These are phyloP conservation scores for Rhinoderma darwinii DNA, from an alignment of 2,113 vertebrate species.

Conservation along the genomic window DNA sequence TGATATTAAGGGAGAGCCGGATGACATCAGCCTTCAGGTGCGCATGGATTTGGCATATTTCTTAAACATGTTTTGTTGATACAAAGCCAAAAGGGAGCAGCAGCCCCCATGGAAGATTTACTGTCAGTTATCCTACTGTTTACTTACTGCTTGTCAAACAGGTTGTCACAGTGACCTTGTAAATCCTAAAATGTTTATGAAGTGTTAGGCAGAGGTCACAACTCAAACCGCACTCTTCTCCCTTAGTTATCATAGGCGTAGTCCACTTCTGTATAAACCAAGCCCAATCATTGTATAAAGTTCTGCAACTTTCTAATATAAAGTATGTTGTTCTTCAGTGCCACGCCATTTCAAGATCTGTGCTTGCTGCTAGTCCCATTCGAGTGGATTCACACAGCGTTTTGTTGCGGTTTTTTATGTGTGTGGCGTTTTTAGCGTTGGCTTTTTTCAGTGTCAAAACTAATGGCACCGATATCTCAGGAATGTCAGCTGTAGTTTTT, in stretches of 20 bases:
- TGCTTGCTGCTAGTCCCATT: no score
- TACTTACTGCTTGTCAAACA: constrained; percentile 46
- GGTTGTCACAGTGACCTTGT: constrained; percentile 28
- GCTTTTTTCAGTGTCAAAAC: no score
- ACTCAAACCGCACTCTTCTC: neutral
- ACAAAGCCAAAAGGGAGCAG: constrained; percentile 46
- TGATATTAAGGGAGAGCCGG: constrained; percentile 22
- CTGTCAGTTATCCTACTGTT: constrained; percentile 29
- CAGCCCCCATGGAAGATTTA: constrained; percentile 45
- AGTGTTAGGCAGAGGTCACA: neutral
- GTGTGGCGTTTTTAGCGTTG: no score
- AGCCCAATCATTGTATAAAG: neutral
- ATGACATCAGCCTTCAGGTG: constrained; percentile 58
- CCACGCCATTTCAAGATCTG: no score
- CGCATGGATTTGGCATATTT: constrained; percentile 31
- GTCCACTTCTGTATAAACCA: neutral
- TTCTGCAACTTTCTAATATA: neutral
- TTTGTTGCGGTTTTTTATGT: no score
- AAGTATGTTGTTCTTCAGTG: no score
- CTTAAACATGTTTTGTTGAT: constrained; percentile 53
- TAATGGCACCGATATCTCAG: no score
- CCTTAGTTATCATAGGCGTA: neutral
- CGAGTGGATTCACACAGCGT: no score
- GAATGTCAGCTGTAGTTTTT: no score
- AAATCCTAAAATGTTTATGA: constrained; percentile 35